Evolutionary conservation across 1,140 invertebrate species (phyloP).

Genomic region (Paraescarpia echinospica): DNA sequence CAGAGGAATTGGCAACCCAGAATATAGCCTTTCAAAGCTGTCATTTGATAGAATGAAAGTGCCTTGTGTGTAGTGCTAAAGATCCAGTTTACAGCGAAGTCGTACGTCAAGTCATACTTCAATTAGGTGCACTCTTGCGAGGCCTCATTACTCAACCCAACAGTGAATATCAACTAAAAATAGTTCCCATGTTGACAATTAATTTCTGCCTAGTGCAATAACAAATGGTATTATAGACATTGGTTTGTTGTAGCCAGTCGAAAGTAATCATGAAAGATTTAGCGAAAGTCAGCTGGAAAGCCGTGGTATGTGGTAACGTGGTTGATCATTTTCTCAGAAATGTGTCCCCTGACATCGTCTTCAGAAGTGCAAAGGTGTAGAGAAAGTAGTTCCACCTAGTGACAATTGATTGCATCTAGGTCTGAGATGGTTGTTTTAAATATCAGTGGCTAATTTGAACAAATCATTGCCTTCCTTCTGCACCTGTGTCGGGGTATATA

Average conservation of each 20-base stretch:
- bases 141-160: not conserved
- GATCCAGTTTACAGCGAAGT: not conserved
- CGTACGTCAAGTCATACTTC: not conserved
- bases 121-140: not conserved
- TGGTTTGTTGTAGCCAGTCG: not conserved
- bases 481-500: not conserved
- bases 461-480: not conserved
- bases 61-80: not conserved
- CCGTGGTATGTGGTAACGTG: not conserved
- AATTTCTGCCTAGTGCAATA: not conserved
- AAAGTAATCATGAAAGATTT: not conserved
- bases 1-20: not conserved
- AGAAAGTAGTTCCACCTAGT: not conserved
- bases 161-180: not conserved
- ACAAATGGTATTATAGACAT: not conserved
- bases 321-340: not conserved
- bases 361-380: not conserved
- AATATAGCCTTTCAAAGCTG: not conserved
- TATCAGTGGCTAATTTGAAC: not conserved
- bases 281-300: not conserved
- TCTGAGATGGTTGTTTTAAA: not conserved
- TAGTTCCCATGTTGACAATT: conserved; percentile 1
- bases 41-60: not conserved
- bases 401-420: not conserved
- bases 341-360: not conserved